Percentiles rank a stretch among this genome's conserved stretches.
Conservation (phyloP, 2,888 invertebrate species). For the Xanthorhoe designata region DNA sequence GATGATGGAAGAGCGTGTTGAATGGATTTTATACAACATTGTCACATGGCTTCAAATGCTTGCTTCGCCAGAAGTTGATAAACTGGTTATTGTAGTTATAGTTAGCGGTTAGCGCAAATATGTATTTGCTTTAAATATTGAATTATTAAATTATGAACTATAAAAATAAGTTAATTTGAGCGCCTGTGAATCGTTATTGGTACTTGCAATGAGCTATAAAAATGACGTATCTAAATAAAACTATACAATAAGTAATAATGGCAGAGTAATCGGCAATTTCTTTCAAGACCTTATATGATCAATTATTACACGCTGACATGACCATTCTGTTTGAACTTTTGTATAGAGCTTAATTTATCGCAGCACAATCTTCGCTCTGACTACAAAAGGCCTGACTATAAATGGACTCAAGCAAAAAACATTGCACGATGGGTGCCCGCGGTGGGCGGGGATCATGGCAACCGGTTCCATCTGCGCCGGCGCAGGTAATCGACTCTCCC, state of each 20-base stretch:
- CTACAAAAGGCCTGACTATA: conserved; percentile 53
- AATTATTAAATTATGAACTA: neutral
- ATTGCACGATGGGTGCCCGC: conserved; percentile 67
- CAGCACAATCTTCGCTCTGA: conserved; percentile 39
- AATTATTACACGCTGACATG: neutral
- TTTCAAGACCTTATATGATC: conserved; percentile 1
- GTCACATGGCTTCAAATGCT: neutral
- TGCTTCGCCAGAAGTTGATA: neutral
- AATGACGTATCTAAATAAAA: neutral
- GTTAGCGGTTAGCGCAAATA: neutral
- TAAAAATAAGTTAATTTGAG: too few relatives aligned
- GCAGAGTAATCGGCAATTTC: neutral
- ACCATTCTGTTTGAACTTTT: conserved; percentile 18
- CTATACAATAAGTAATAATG: neutral
- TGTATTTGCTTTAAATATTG: neutral
- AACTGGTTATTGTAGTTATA: neutral
- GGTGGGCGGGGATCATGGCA: conserved; percentile 63
- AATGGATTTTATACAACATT: neutral
- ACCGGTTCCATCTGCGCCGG: conserved; percentile 78
- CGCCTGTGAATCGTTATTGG: too few relatives aligned
- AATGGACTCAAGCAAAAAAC: conserved; percentile 69
- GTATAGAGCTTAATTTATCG: conserved; percentile 24
- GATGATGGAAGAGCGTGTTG: neutral
- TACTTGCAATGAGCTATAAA: neutral
- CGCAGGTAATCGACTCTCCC: conserved; percentile 80